A percentile compares a stretch with the other conserved stretches of the same genome.
Evolutionary conservation across 2,113 vertebrate species (phyloP).

Genomic region (Leucoraja erinaceus): DNA sequence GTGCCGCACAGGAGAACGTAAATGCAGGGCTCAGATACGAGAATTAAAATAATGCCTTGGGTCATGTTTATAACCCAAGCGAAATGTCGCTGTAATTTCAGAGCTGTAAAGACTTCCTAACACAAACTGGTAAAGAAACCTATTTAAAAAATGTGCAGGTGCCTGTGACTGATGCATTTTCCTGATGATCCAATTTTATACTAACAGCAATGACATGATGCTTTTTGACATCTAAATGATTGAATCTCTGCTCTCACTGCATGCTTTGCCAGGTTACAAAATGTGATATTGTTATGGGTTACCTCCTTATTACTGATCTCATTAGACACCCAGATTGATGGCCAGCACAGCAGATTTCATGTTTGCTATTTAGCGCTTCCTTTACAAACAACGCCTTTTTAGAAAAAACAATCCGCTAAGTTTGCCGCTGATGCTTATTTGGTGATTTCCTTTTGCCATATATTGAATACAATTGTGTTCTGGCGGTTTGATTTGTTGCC

Average conservation of each 20-base stretch:
- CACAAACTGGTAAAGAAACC: background rate
- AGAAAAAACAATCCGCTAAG: background rate
- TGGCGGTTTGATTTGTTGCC: background rate
- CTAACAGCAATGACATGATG: slow-evolving; percentile 19
- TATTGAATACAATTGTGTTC: background rate
- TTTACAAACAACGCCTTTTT: background rate
- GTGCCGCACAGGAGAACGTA: background rate
- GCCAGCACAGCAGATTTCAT: background rate
- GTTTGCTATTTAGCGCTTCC: slow-evolving; percentile 5
- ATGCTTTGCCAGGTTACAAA: background rate
- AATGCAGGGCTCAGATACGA: background rate
- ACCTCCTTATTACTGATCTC: background rate
- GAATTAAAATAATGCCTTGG: background rate
- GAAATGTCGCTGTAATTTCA: background rate
- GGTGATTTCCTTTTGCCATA: background rate
- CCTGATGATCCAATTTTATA: slow-evolving; percentile 22
- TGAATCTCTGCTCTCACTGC: slow-evolving; percentile 19
- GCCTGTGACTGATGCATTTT: background rate
- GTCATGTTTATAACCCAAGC: background rate
- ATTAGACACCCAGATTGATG: background rate
- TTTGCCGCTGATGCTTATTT: background rate
- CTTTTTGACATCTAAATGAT: slow-evolving; percentile 30
- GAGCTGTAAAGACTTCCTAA: background rate
- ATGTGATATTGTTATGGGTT: slow-evolving; percentile 14
- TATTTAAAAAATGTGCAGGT: slow-evolving; percentile 6